These are phyloP conservation scores for Lagodon rhomboides DNA, from an alignment of 2,797 vertebrate genomes.

Conservation along the genomic window DNA sequence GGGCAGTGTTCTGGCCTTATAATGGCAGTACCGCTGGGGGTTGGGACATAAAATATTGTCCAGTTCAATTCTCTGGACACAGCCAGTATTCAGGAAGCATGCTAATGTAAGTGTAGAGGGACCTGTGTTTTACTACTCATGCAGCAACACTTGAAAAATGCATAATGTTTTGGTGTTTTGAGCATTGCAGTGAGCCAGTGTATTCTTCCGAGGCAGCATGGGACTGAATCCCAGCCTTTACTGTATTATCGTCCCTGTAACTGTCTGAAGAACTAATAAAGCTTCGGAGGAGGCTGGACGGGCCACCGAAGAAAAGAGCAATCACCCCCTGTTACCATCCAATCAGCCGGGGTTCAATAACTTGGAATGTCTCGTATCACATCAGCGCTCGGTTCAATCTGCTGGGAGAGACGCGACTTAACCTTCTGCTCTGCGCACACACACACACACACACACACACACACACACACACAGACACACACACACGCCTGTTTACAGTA, in stretches of 20 bases:
- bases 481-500: conserved; percentile 13
- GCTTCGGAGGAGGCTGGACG: conserved; percentile 2
- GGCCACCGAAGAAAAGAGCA: conserved; percentile 55
- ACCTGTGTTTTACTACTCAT: conserved; percentile 17
- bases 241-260: conserved; percentile 4
- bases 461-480: conserved; percentile 29
- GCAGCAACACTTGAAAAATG: background rate
- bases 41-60: background rate
- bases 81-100: background rate
- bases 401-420: conserved; percentile 48
- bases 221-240: conserved; percentile 3
- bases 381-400: conserved; percentile 68
- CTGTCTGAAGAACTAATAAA: conserved; percentile 54
- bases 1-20: background rate
- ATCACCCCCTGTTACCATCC: conserved; percentile 69
- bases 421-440: conserved; percentile 42
- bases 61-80: background rate
- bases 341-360: conserved; percentile 74
- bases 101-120: background rate
- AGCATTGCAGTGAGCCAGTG: background rate
- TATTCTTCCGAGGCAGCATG: background rate
- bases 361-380: conserved; percentile 73
- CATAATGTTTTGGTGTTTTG: background rate
- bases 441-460: conserved; percentile 31
- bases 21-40: background rate